Conservation (phyloP, 2,797 vertebrate species). For the Danio kyathit region DNA sequence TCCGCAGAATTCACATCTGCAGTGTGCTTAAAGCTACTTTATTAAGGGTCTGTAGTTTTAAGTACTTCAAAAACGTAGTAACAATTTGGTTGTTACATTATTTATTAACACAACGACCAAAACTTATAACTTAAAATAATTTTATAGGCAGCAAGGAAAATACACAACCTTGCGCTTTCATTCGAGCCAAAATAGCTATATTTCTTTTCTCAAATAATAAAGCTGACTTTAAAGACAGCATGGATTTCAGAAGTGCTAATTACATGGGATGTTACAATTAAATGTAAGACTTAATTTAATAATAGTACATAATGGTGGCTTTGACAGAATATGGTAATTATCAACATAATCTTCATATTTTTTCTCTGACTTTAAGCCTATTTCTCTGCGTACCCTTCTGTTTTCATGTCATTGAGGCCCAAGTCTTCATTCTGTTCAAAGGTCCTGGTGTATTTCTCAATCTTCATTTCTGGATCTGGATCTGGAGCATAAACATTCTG, state of each 20-base stretch:
- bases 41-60: constrained; percentile 10
- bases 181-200: background rate
- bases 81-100: constrained; percentile 14
- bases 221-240: background rate
- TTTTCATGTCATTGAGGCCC: constrained; percentile 96
- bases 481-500: constrained; percentile 94
- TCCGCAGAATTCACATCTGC: background rate
- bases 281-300: constrained; percentile 32
- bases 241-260: background rate
- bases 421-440: constrained; percentile 95
- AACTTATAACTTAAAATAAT: constrained; percentile 19
- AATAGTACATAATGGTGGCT: background rate
- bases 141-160: constrained; percentile 21
- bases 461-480: constrained; percentile 87
- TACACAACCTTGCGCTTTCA: background rate
- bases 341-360: background rate
- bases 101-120: constrained; percentile 16
- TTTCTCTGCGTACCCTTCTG: constrained; percentile 83
- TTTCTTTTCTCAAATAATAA: background rate
- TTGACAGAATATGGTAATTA: background rate
- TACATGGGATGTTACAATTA: constrained; percentile 8
- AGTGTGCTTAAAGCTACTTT: constrained; percentile 6
- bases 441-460: constrained; percentile 84
- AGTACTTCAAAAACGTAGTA: background rate
- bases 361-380: background rate